These are phyloP conservation scores for Chrysopa pallens DNA, from an alignment of 1,140 invertebrate genomes.

Conservation along the genomic window DNA sequence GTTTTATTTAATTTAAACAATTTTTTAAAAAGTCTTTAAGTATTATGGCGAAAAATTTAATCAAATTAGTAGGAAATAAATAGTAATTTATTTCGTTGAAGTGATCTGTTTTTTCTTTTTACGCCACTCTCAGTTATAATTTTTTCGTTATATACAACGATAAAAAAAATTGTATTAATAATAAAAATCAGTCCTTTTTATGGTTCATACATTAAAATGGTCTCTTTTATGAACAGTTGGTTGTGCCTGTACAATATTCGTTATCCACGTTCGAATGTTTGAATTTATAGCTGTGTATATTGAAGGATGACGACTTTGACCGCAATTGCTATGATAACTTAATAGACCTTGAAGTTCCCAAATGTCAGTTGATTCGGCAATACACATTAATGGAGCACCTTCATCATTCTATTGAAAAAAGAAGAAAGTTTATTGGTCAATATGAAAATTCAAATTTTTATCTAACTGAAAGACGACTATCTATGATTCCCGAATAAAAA, in stretches of 20 bases:
- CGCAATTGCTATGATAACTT: conserved; percentile 37
- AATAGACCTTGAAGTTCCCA: conserved; percentile 43
- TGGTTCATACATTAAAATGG: neutral
- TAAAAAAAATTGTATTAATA: too few relatives aligned
- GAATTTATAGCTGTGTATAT: conserved; percentile 27
- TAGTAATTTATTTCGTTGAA: too few relatives aligned
- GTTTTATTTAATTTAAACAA: too few relatives aligned
- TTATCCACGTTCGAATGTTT: conserved; percentile 17
- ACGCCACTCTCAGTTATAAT: too few relatives aligned
- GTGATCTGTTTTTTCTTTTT: too few relatives aligned
- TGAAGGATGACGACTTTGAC: conserved; percentile 32
- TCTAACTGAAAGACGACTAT: conserved; percentile 2
- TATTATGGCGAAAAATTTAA: too few relatives aligned
- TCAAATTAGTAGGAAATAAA: too few relatives aligned
- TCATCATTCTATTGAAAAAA: conserved; percentile 43
- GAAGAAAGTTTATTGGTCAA: conserved; percentile 6
- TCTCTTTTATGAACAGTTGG: neutral
- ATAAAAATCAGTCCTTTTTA: neutral
- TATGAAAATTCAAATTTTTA: neutral
- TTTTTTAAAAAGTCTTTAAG: too few relatives aligned
- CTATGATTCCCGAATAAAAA: neutral
- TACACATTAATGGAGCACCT: conserved; percentile 43
- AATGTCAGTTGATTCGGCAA: conserved; percentile 25
- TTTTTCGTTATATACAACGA: too few relatives aligned
- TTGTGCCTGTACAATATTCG: conserved; percentile 16